A percentile compares a stretch with the other conserved stretches of the same genome.
These are phyloP conservation scores for Brachyalestes nurse DNA, from an alignment of 2,797 vertebrate species.

Conservation along the genomic window DNA sequence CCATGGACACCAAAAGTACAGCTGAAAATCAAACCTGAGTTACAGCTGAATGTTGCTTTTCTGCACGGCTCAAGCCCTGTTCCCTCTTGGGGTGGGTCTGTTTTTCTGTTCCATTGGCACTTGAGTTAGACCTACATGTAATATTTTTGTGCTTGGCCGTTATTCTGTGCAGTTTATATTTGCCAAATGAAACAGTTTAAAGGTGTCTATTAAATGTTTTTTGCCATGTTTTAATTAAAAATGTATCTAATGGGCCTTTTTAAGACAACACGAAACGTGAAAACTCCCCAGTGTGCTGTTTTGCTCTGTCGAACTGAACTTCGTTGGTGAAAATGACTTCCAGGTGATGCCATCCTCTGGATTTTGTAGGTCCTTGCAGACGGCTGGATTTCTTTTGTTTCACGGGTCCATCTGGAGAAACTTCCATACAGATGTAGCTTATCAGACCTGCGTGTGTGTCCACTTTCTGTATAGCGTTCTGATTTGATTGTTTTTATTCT, in stretches of 20 bases:
- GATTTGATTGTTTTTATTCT: conserved; percentile 25
- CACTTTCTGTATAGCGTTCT: not conserved
- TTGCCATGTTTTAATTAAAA: not conserved
- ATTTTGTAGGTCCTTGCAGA: not conserved
- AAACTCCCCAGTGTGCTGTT: not conserved
- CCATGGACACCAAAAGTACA: not conserved
- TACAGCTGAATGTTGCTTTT: not conserved
- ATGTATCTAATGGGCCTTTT: not conserved
- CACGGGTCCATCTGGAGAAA: conserved; percentile 33
- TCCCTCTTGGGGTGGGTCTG: not conserved
- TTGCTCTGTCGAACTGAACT: not conserved
- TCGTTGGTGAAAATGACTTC: conserved; percentile 9
- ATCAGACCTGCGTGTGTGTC: not conserved
- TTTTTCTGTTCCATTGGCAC: not conserved
- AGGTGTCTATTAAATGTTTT: no score
- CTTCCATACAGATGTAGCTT: conserved; percentile 10
- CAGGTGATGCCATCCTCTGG: conserved; percentile 1
- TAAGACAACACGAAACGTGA: not conserved
- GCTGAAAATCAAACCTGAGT: not conserved
- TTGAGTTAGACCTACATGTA: not conserved
- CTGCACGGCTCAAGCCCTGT: not conserved
- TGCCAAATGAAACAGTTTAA: conserved; percentile 4
- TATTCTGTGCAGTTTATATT: not conserved
- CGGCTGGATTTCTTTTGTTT: conserved; percentile 13
- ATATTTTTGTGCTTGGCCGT: not conserved